Base-by-base conservation (phyloP, 2,113 vertebrate species). In the Perca schrenkii region DNA sequence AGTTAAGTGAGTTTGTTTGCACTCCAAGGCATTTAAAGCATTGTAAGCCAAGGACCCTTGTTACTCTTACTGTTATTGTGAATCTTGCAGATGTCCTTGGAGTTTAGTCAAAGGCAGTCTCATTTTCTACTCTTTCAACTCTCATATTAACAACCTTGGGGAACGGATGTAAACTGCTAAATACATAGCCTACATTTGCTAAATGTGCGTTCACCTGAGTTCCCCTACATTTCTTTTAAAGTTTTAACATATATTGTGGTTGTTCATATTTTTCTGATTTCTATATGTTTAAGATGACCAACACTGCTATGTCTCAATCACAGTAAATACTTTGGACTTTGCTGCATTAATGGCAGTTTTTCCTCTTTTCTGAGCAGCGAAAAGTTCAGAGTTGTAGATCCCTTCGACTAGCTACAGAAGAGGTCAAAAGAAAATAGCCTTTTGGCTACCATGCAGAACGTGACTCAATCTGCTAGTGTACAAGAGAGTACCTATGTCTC, bases 381-480 rank as follows among this genome's bases (percentile, higher is more conserved):
- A 12, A 15, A 19, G 61, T 64, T 83, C 77, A 69, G 61, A 82
- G 84, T 69, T 60, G 63, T 60, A 46, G 40, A 65, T 62, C 40
- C 46, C 25, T 62, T 77, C 36, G 40, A 25, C 68, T 74, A 47
- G 52, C 70, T 65, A 72, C 28, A 71, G 28, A 74, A 6, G 4
- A 77, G 62, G 76, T 73, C 25, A 56, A 52, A 67, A 79, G 28
- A 50, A 80, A 76, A 43, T 14, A 34, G 54, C 69, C 47, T 63
- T 43, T 75, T 16, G 6, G 28, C 17, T 21, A 12, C 63, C 43
- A 36, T 47, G n/a, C 17, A 83, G 69, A 80, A 72, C 50, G 36
- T 79, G 75, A 62, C 64, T 85, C 54, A 71, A 16, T 74, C 75
- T 82, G 43, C 43, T 68, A 8, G 69, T 74, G 74, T 19, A 49